A percentile compares a stretch with the other conserved stretches of the same genome.
Conservation (phyloP, 2,113 vertebrate species). For the Zosterops japonicus region DNA sequence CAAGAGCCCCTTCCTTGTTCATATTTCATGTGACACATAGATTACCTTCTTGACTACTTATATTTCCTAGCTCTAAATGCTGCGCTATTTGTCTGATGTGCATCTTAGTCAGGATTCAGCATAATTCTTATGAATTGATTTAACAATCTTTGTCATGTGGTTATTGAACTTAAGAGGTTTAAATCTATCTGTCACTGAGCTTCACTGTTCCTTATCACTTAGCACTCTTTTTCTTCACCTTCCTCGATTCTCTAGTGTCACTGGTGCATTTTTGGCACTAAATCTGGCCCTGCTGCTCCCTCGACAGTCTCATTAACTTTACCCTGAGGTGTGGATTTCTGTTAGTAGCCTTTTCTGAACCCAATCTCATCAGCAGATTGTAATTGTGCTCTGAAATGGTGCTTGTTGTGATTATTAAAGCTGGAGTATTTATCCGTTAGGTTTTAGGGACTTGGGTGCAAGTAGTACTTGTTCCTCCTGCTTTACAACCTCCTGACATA, state of each 20-base stretch:
- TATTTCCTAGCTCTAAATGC: background rate
- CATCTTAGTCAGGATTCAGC: slow-evolving; percentile 25
- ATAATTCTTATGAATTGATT: slow-evolving; percentile 28
- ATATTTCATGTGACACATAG: slow-evolving; percentile 24
- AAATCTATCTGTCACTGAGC: slow-evolving; percentile 3
- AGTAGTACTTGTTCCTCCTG: slow-evolving; percentile 12
- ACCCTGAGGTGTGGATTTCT: slow-evolving; percentile 49
- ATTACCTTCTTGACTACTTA: background rate
- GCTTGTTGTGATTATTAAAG: background rate
- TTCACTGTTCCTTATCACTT: slow-evolving; percentile 3
- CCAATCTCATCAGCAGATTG: slow-evolving; percentile 24
- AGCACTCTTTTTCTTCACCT: background rate
- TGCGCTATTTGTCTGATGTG: background rate
- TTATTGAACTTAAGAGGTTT: background rate
- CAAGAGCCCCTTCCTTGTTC: background rate
- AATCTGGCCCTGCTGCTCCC: slow-evolving; percentile 50
- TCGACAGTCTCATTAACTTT: slow-evolving; percentile 65
- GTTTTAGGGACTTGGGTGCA: background rate
- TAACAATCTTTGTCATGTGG: slow-evolving; percentile 1
- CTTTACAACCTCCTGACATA: slow-evolving; percentile 39
- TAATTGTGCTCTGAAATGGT: background rate
- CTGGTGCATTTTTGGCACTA: slow-evolving; percentile 48
- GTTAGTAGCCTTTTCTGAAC: slow-evolving; percentile 58
- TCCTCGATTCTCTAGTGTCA: background rate
- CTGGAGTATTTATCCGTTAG: background rate